Evolutionary conservation across 2,113 vertebrate species (phyloP).

Genomic region (Lophochroa leadbeateri): DNA sequence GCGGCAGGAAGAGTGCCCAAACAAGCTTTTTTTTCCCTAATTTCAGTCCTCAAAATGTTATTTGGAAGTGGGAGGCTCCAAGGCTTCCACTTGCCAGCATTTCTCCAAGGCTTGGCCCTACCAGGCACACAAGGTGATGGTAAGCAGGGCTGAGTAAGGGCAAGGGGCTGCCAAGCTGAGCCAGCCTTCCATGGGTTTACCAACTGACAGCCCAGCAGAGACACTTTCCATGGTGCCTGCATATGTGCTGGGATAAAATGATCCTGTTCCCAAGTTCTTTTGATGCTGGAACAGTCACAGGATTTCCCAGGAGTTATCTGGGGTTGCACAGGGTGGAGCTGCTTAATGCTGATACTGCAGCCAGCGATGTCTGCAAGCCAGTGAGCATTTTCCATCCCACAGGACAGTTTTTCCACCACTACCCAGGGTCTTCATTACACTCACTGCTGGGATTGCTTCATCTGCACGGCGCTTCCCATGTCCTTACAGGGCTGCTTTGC

Average conservation of each 20-base stretch:
- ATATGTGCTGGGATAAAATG: background rate
- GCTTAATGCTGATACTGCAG: background rate
- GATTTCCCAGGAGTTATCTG: background rate
- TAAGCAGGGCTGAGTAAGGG: background rate
- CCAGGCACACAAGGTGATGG: background rate
- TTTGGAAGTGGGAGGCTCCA: background rate
- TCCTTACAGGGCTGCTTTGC: background rate
- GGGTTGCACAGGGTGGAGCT: background rate
- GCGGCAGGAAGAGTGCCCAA: background rate
- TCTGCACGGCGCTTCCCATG: rapidly evolving
- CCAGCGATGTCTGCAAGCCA: rapidly evolving
- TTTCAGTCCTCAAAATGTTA: background rate
- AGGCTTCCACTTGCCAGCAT: background rate
- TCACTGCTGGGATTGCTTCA: background rate
- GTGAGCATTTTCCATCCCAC: background rate
- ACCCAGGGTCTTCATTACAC: background rate
- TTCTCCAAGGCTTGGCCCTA: background rate
- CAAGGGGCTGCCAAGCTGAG: background rate
- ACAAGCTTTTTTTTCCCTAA: background rate
- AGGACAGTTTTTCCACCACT: background rate
- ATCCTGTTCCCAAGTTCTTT: background rate
- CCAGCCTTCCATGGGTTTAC: background rate
- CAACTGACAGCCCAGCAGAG: background rate
- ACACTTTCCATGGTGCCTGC: background rate
- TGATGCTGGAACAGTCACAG: background rate